Conservation (phyloP, 2,113 vertebrate genomes). For the Etheostoma cragini region DNA sequence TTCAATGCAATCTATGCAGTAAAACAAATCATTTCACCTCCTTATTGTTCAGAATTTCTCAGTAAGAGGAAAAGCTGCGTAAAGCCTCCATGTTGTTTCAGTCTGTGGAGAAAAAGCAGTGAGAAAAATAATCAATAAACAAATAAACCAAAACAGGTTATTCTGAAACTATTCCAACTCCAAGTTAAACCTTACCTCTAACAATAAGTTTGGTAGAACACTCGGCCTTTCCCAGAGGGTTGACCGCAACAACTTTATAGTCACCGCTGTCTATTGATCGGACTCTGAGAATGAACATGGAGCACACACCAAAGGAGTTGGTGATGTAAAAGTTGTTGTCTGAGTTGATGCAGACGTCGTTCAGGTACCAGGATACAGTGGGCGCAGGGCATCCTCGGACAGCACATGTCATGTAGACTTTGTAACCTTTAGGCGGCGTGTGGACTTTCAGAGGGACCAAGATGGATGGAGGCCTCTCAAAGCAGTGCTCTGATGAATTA, state of each 20-base stretch:
- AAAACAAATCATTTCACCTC: neutral
- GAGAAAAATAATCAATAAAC: conserved; percentile 2
- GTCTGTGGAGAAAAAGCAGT: conserved; percentile 48
- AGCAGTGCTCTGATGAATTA: conserved; percentile 58
- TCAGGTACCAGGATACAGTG: conserved; percentile 88
- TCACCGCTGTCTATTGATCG: conserved; percentile 82
- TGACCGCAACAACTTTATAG: conserved; percentile 88
- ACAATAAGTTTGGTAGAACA: conserved; percentile 86
- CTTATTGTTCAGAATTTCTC: conserved; percentile 5
- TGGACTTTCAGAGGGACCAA: conserved; percentile 88
- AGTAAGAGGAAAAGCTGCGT: neutral
- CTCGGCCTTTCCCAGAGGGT: conserved; percentile 83
- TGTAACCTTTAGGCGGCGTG: conserved; percentile 85
- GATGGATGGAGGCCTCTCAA: conserved; percentile 86
- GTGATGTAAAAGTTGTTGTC: conserved; percentile 85
- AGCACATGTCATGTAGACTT: conserved; percentile 91
- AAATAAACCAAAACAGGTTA: neutral
- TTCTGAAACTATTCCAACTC: neutral
- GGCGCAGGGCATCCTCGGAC: conserved; percentile 86
- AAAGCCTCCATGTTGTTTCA: conserved; percentile 40
- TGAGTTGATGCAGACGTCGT: conserved; percentile 83
- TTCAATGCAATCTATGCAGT: neutral
- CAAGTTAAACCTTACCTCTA: conserved; percentile 80
- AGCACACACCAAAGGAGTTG: conserved; percentile 90
- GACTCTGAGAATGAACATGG: conserved; percentile 86